Base-by-base conservation (phyloP, 2,888 invertebrate genomes). In the Sympetrum striolatum region DNA sequence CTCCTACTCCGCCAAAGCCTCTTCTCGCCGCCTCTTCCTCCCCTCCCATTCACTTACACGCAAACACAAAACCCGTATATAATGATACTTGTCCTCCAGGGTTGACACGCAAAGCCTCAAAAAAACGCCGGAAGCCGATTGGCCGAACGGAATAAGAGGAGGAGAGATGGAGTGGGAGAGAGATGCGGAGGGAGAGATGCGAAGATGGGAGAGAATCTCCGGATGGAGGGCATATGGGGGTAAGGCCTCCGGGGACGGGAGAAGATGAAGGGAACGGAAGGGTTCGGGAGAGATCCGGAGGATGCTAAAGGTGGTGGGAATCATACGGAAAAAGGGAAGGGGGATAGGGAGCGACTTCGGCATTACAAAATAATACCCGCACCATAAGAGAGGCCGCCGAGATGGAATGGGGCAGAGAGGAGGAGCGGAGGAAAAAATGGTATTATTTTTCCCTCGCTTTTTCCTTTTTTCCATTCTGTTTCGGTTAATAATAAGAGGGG, bases 1-100 rank as follows among this genome's bases (percentile, higher is more conserved):
- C 82, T 58, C 58, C 22, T 53, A 14, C 53, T 58, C 31, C 37
- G 12, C 86, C 82, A 22, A 86, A 37, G 6, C 60, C 60, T 60
- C 60, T 31, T 80, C 80, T 44, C 80, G 22, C 35, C 58, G 58
- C 22, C 58, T 39, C 44, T 39, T 81, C 39, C 80, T 60, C 60
- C 53, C 64, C 35, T 22, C 60, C 64, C 86, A 60, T 60, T 86
- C 86, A 64, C 60, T 86, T 86, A 86, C 86, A 86, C 86, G 86
- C 86, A 64, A 86, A 86, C 86, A 86, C 86, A 86, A 86, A 86
- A 86, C 86, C 64, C 86, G 86, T 86, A 86, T 64, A 86, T 86
- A 86, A 86, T 86, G 86, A 86, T 86, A 86, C 86, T 86, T 86
- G 86, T 86, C 86, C 60, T 86, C 86, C 35, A 6, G 86, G 60